Conservation (phyloP, 2,113 vertebrate species). For the Mionectes macconnelli region DNA sequence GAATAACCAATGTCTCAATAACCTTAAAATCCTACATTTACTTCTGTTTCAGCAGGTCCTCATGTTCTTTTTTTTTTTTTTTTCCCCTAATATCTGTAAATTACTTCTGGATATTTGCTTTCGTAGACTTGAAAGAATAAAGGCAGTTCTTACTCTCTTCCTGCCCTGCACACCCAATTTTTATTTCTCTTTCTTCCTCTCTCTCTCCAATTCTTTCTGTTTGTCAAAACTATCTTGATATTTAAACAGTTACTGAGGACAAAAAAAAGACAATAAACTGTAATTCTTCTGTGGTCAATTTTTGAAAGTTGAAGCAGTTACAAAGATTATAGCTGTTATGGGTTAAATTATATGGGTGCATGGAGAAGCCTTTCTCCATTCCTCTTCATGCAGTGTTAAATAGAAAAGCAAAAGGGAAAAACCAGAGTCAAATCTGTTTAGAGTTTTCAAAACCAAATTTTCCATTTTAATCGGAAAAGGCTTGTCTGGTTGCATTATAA, state of each 20-base stretch:
- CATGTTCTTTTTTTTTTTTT: neutral
- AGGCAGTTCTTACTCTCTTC: neutral
- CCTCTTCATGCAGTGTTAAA: neutral
- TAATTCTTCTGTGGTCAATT: neutral
- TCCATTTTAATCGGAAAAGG: slow-evolving; percentile 5
- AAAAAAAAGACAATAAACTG: neutral
- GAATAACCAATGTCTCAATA: neutral
- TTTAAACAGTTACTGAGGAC: neutral
- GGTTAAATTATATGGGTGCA: neutral
- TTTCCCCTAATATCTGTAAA: neutral
- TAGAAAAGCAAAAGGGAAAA: neutral
- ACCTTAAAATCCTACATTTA: neutral
- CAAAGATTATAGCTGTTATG: neutral
- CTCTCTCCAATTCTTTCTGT: neutral
- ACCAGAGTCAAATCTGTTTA: neutral
- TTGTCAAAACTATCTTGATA: neutral
- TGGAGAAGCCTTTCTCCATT: neutral
- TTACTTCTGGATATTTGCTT: neutral
- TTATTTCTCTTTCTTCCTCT: neutral
- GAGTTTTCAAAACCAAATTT: neutral
- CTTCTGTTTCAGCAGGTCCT: neutral
- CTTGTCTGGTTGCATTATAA: neutral
- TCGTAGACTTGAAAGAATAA: neutral
- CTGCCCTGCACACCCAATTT: neutral
- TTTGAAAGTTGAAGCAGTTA: neutral